phyloP scores from a whole-genome alignment of 2,113 vertebrate genomes.

The Rhinolophus ferrumequinum region DNA sequence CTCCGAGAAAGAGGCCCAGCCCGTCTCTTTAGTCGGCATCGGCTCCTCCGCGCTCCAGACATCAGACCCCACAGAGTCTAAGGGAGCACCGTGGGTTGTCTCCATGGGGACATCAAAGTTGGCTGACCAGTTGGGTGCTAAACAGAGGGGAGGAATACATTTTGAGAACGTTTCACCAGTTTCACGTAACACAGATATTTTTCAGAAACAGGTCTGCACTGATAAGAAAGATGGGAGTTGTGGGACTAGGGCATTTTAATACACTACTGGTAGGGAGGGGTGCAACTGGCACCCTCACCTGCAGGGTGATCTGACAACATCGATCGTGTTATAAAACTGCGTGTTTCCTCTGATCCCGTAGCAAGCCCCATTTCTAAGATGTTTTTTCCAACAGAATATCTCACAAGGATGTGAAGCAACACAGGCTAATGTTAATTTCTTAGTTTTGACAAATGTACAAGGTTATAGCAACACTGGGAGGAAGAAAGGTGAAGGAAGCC shows the following conservation, averaged over 20 bases:
- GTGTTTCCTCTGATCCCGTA: neutral
- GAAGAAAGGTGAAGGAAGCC: neutral
- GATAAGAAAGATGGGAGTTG: neutral
- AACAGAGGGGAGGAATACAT: conserved; percentile 26
- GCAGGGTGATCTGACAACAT: accelerated
- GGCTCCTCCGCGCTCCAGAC: conserved; percentile 92
- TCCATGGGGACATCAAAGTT: conserved; percentile 98
- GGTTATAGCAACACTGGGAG: accelerated
- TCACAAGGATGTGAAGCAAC: neutral
- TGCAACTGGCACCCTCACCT: neutral
- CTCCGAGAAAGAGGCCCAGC: conserved; percentile 96
- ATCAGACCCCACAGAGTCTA: conserved; percentile 87
- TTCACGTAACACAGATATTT: neutral
- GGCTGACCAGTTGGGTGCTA: conserved; percentile 95
- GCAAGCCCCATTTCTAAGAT: neutral
- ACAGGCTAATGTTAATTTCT: neutral
- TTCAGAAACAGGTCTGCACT: neutral
- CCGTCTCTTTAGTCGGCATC: conserved; percentile 88
- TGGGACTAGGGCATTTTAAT: neutral
- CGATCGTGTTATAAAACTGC: accelerated
- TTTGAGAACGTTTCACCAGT: neutral
- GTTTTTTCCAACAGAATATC: neutral
- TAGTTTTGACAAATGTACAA: neutral
- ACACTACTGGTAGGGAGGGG: accelerated
- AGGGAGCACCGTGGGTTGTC: conserved; percentile 88